Evolutionary conservation across 2,113 vertebrate genomes (phyloP).

Genomic region (Leptosomus discolor): DNA sequence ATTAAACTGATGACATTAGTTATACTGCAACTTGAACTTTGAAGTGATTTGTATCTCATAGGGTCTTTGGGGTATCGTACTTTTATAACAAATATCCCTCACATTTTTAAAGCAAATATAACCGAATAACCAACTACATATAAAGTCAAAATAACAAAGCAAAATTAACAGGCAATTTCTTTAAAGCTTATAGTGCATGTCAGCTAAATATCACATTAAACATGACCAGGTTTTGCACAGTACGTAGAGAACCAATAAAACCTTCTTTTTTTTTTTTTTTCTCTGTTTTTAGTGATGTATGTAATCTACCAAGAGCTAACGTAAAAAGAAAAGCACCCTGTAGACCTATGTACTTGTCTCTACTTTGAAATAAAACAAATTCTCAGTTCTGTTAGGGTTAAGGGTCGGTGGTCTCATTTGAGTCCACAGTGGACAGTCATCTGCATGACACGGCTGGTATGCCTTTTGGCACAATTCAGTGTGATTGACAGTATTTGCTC

Average conservation of each 20-base stretch:
- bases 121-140: too few species aligned
- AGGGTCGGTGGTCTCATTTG: neutral
- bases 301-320: neutral
- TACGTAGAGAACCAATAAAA: neutral
- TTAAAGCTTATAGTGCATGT: neutral
- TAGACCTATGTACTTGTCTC: neutral
- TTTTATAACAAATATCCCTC: neutral
- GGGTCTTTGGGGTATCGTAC: neutral
- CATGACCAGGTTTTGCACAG: neutral
- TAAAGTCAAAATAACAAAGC: neutral
- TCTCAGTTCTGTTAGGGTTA: neutral
- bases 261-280: neutral
- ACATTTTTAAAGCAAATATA: neutral
- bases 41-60: neutral
- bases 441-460: neutral
- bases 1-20: neutral
- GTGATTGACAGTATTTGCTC: slow-evolving; percentile 15
- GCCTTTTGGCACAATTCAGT: neutral
- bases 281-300: neutral
- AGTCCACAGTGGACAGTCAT: neutral
- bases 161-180: neutral
- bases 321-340: neutral
- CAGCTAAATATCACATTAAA: neutral
- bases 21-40: neutral
- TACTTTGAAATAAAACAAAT: slow-evolving; percentile 25